These are phyloP conservation scores for Gulo gulo DNA, from an alignment of 2,113 vertebrate species.

Conservation along the genomic window DNA sequence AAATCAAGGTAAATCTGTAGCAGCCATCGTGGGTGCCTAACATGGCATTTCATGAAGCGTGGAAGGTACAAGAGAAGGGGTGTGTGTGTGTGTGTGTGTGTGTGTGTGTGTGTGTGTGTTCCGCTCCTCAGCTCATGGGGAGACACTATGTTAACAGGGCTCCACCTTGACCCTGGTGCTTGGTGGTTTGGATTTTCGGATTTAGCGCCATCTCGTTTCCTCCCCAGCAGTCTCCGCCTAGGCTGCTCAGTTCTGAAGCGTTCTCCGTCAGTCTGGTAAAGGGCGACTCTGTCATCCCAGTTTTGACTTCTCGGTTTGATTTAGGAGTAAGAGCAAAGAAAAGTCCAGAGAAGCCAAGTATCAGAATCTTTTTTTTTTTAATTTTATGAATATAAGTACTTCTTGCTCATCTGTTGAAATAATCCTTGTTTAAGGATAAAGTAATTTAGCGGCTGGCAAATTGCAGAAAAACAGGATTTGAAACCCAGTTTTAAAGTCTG, in stretches of 20 bases:
- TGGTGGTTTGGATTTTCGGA: not conserved
- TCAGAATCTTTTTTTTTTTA: slow-evolving; percentile 15
- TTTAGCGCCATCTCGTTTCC: fast-evolving
- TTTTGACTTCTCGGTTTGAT: slow-evolving; percentile 1
- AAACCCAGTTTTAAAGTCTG: not conserved
- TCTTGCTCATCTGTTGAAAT: slow-evolving; percentile 16
- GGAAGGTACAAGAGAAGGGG: not conserved
- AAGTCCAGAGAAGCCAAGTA: not conserved
- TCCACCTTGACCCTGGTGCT: not conserved
- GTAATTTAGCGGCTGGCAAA: not conserved
- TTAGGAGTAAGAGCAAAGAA: not conserved
- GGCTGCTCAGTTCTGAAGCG: not conserved
- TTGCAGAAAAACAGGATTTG: not conserved
- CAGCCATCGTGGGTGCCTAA: not conserved
- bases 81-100: not conserved
- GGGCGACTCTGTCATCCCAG: not conserved
- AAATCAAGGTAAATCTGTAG: not conserved
- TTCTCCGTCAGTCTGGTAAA: not conserved
- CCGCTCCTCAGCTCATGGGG: not conserved
- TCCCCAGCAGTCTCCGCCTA: not conserved
- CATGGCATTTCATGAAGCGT: not conserved
- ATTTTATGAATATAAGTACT: not conserved
- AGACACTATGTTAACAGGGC: not conserved
- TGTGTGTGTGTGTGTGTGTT: not conserved
- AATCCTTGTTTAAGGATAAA: not conserved